Base-by-base conservation (phyloP, 2,113 vertebrate genomes). In the Alethe castanea region DNA sequence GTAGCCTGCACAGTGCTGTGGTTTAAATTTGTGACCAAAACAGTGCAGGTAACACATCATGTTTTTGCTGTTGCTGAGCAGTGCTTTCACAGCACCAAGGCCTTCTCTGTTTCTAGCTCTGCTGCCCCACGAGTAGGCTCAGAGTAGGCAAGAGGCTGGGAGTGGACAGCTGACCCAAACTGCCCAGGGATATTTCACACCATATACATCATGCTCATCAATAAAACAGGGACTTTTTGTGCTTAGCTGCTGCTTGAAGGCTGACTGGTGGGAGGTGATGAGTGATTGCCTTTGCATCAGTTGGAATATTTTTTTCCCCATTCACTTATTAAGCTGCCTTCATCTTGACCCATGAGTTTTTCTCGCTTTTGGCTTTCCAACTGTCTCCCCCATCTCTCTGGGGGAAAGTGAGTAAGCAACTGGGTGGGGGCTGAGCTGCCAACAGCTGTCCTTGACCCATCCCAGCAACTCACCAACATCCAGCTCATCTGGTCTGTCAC, bases 181-280 rank as follows among this genome's bases (percentile, higher is more conserved):
- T 36, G 45, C 31, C 59, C 45, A 62, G 35, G 38, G 11, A 59
- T n/a, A 40, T 67, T 90, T 73, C 53, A 70, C 52, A 74, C 23
- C n/a, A 24, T 26, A 50, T 60, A 44, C 45, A 73, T 67, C 53
- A 64, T 19, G 24, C 23, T 92, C 44, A 59, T 56, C 52, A 81
- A 60, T 33, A 31, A 88, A 74, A 35, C 26, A 47, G 19, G 23
- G 60, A 31, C 5, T 1, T 33, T 65, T 78, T 85, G 57, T 72
- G 35, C 61, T 53, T 20, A 52, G 54, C 19, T 81, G 33, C 61
- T 64, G 18, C 48, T 85, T 5, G 2, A 78, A 67, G 35, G 26
- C 61, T 76, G 47, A 22, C 60, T 81, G 23, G 74, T 94, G 91
- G 92, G 85, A 71, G 70, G 74, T 85, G 82, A 59, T 79, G 70